These are phyloP conservation scores for Periplaneta americana DNA, from an alignment of 1,140 invertebrate genomes.

Conservation along the genomic window DNA sequence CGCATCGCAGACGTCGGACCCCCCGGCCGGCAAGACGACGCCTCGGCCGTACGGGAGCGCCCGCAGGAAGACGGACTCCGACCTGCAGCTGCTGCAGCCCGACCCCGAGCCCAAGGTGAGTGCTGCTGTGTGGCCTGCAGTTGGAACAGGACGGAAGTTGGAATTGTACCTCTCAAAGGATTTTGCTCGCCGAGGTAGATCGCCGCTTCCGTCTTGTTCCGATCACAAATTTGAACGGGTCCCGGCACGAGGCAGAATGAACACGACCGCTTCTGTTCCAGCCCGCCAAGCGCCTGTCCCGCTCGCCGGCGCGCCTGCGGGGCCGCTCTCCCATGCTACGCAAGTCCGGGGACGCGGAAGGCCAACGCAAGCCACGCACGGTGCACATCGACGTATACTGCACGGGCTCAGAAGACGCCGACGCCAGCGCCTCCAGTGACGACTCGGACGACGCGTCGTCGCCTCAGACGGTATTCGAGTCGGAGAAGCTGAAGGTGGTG, in stretches of 20 bases:
- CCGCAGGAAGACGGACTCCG: constrained; percentile 10
- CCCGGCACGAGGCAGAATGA: no score
- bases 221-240: no score
- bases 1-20: constrained; percentile 42
- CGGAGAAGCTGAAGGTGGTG: constrained; percentile 49
- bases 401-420: constrained; percentile 57
- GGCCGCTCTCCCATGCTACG: constrained; percentile 24
- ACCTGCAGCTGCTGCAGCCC: constrained; percentile 1
- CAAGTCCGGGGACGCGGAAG: constrained; percentile 24
- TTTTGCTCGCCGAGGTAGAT: no score
- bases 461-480: constrained; percentile 59
- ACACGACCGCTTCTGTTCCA: constrained; percentile 26
- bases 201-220: no score
- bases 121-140: no score
- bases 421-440: constrained; percentile 26
- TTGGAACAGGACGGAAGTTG: no score
- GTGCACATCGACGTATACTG: constrained; percentile 76
- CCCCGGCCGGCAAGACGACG: not conserved
- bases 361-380: constrained; percentile 53
- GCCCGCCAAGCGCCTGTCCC: constrained; percentile 18
- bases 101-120: no score
- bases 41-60: not conserved
- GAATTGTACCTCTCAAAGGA: no score
- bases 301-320: constrained; percentile 25
- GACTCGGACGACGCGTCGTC: constrained; percentile 41